Conservation (phyloP, 2,888 invertebrate genomes). For the Hoplodrina ambigua region DNA sequence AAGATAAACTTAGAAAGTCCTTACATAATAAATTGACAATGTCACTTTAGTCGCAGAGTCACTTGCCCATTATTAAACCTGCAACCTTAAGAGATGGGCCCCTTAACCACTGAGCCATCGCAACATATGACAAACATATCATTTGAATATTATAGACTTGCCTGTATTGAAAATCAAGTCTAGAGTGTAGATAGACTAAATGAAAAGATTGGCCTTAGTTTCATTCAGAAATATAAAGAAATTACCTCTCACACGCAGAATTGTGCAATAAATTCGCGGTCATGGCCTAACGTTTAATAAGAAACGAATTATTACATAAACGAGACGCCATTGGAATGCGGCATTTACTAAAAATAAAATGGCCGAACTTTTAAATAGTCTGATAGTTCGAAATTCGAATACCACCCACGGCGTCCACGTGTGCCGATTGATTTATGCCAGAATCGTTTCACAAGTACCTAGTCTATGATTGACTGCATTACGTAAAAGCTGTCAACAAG, state of each 20-base stretch:
- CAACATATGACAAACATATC: no score
- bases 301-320: constrained; percentile 59
- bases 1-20: no score
- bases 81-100: no score
- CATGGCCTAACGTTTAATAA: constrained; percentile 53
- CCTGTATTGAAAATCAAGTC: not conserved
- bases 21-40: no score
- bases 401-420: constrained; percentile 23
- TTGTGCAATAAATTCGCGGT: constrained; percentile 50
- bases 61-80: no score
- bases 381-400: constrained; percentile 17
- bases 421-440: constrained; percentile 18
- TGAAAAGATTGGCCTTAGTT: not conserved
- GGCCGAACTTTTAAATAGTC: constrained; percentile 60
- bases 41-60: no score
- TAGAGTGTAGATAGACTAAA: not conserved
- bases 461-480: not conserved
- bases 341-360: constrained; percentile 66
- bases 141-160: no score
- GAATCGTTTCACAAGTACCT: constrained; percentile 7
- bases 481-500: not conserved
- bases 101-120: no score
- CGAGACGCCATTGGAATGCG: constrained; percentile 64
- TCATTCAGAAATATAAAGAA: constrained; percentile 9
- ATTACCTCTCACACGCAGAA: not conserved